Percentiles rank a stretch among this genome's conserved stretches.
Conservation (phyloP, 2,888 invertebrate species). For the Tenodera sinensis region DNA sequence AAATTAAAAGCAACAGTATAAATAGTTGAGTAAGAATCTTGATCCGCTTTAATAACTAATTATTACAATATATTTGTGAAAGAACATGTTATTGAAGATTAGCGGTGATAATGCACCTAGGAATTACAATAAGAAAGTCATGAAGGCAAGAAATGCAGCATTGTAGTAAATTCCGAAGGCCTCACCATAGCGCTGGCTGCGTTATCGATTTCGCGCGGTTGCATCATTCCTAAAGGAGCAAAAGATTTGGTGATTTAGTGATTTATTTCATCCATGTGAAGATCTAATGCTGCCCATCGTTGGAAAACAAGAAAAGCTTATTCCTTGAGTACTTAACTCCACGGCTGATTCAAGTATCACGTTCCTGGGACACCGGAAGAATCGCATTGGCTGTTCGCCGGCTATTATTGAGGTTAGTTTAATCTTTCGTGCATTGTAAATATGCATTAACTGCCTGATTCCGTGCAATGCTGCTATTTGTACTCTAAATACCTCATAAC, state of each 20-base stretch:
- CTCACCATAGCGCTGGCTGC: background rate
- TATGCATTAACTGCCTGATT: background rate
- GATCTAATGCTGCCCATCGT: background rate
- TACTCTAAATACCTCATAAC: background rate
- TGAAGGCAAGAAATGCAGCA: background rate
- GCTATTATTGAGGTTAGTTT: background rate
- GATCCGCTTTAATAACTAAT: too few species aligned
- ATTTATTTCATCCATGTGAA: background rate
- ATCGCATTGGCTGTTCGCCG: background rate
- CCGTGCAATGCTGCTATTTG: background rate
- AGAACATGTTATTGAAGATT: too few species aligned
- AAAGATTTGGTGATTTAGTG: too few species aligned
- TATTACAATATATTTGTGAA: too few species aligned
- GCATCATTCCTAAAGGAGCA: background rate
- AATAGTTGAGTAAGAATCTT: too few species aligned
- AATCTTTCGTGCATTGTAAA: background rate
- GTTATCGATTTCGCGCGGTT: background rate
- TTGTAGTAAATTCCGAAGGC: background rate
- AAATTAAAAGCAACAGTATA: too few species aligned
- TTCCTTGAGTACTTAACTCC: background rate
- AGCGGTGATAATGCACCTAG: too few species aligned
- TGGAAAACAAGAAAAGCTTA: background rate
- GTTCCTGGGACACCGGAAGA: background rate
- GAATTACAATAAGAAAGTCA: background rate
- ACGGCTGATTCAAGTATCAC: background rate